Evolutionary conservation across 2,797 vertebrate genomes (phyloP).

Genomic region (Lemur catta): DNA sequence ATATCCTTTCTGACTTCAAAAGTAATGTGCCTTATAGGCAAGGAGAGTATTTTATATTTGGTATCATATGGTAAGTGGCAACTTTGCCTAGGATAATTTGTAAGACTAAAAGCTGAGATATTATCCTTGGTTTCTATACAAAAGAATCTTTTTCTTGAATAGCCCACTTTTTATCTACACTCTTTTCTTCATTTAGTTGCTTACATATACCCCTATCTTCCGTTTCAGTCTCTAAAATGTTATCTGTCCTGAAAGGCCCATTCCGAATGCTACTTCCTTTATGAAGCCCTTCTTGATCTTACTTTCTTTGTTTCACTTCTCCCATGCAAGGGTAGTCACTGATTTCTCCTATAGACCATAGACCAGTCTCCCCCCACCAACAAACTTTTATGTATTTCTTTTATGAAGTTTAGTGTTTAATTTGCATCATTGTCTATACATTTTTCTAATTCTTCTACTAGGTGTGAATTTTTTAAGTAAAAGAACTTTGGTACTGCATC

Average conservation of each 20-base stretch:
- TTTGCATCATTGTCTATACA: neutral
- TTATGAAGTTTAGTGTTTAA: constrained; percentile 21
- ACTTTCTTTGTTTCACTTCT: neutral
- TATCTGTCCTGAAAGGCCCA: neutral
- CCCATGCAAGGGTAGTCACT: neutral
- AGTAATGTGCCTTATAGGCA: neutral
- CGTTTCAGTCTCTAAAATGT: neutral
- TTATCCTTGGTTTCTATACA: neutral
- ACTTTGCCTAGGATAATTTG: neutral
- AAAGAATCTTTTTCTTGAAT: neutral
- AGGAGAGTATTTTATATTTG: neutral
- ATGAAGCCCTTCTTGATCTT: neutral
- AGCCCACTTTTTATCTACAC: neutral
- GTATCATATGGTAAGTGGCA: neutral
- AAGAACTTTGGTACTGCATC: neutral
- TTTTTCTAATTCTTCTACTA: neutral
- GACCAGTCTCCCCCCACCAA: neutral
- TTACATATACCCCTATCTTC: neutral
- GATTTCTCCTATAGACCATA: neutral
- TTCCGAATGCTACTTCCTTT: neutral
- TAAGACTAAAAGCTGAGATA: constrained; percentile 38
- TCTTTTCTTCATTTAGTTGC: constrained; percentile 21
- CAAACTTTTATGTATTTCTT: neutral
- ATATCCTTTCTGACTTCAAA: constrained; percentile 16
- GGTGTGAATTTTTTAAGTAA: neutral